phyloP scores from a whole-genome alignment of 2,797 vertebrate species.

The Cottoperca gobio region DNA sequence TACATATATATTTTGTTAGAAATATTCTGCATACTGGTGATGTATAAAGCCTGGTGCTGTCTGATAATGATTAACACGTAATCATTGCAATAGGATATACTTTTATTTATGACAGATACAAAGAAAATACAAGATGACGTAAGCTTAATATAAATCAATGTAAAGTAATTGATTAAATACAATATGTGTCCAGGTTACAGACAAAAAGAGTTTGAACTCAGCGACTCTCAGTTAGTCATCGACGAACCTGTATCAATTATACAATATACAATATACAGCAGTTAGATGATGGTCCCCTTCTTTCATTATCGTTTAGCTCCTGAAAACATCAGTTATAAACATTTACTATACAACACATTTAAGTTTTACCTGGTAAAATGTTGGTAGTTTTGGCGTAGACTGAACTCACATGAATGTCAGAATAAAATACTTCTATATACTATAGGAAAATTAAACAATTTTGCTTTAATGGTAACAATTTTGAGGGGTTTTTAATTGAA shows the following conservation, averaged over 20 bases:
- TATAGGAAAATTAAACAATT: background rate
- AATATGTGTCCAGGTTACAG: slow-evolving; percentile 33
- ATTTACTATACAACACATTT: too few species aligned
- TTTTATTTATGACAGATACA: background rate
- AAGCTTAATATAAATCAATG: too few species aligned
- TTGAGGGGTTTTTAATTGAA: background rate
- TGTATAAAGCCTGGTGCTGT: slow-evolving; percentile 6
- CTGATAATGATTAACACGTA: slow-evolving; percentile 17
- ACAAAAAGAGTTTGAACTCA: slow-evolving; percentile 37
- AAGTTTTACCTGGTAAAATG: too few species aligned
- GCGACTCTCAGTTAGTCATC: slow-evolving; percentile 63
- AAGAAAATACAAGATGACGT: too few species aligned
- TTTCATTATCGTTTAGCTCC: slow-evolving; percentile 20
- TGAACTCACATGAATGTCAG: background rate
- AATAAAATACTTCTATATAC: background rate
- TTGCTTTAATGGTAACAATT: background rate
- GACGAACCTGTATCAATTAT: slow-evolving; percentile 50
- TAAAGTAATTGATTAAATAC: slow-evolving; percentile 20
- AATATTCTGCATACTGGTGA: slow-evolving; percentile 29
- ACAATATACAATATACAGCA: too few species aligned
- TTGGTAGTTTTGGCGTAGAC: too few species aligned
- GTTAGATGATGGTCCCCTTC: slow-evolving; percentile 29
- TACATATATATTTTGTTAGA: slow-evolving; percentile 43
- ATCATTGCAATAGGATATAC: background rate
- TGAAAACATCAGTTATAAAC: background rate